Percentiles rank a stretch among this genome's conserved stretches.
phyloP scores from a whole-genome alignment of 2,797 vertebrate genomes.

The Triplophysa bombifrons region DNA sequence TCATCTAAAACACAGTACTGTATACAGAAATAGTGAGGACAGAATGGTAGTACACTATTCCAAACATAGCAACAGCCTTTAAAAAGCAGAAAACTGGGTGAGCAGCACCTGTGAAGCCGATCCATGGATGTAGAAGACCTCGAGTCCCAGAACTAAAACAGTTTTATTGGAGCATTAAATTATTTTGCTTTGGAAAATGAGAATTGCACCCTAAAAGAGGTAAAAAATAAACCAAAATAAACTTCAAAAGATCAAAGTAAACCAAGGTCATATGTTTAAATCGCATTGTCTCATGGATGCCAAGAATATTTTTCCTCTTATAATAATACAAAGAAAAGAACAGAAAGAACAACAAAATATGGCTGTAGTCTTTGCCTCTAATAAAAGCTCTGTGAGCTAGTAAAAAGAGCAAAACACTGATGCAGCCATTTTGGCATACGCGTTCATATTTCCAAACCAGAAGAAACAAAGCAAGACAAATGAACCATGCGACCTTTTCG shows the following conservation, averaged over 20 bases:
- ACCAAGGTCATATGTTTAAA: slow-evolving; percentile 27
- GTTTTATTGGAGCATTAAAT: slow-evolving; percentile 35
- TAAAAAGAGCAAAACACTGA: slow-evolving; percentile 30
- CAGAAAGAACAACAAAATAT: slow-evolving; percentile 21
- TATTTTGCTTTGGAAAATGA: slow-evolving; percentile 43
- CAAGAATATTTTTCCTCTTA: slow-evolving; percentile 10
- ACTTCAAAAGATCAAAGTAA: slow-evolving; percentile 16
- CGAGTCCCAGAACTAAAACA: slow-evolving; percentile 35
- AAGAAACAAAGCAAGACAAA: slow-evolving; percentile 34
- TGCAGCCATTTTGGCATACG: neutral
- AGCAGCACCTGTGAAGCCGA: slow-evolving; percentile 37
- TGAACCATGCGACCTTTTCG: slow-evolving; percentile 22
- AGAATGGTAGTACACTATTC: neutral
- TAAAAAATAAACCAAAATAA: too few relatives aligned
- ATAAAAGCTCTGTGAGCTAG: slow-evolving; percentile 24
- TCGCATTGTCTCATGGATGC: neutral
- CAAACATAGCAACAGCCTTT: neutral
- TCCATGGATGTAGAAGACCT: slow-evolving; percentile 28
- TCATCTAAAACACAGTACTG: neutral
- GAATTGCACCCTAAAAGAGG: neutral
- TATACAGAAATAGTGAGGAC: neutral
- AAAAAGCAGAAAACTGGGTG: slow-evolving; percentile 11
- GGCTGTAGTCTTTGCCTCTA: slow-evolving; percentile 18
- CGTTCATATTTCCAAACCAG: slow-evolving; percentile 26
- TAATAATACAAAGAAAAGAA: slow-evolving; percentile 9